phyloP scores from a whole-genome alignment of 2,888 invertebrate species.

The Gryllus longicercus region DNA sequence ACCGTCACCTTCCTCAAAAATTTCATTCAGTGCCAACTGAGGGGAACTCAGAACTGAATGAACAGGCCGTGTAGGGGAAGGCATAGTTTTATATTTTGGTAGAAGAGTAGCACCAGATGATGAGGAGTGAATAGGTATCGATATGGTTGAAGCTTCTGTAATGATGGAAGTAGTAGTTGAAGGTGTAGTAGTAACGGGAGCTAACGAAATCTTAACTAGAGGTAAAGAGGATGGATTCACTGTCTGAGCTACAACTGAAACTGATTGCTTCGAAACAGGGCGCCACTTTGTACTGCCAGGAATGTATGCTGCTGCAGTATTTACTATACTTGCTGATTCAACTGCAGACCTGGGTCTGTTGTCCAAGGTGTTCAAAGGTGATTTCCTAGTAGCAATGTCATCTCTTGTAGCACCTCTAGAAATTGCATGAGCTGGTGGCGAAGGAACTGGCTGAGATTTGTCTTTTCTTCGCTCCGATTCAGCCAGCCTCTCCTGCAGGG shows the following conservation, averaged over 20 bases:
- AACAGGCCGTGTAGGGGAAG: conserved; percentile 52
- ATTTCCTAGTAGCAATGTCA: conserved; percentile 18
- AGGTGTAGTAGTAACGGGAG: conserved; percentile 22
- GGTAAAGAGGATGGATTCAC: background rate
- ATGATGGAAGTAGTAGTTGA: conserved; percentile 44
- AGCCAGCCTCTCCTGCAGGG: conserved; percentile 59
- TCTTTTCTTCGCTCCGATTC: conserved; percentile 57
- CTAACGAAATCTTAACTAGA: conserved; percentile 11
- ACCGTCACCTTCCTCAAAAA: conserved; percentile 58
- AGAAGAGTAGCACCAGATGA: conserved; percentile 43
- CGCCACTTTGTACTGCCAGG: conserved; percentile 32
- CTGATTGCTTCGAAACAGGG: conserved; percentile 21
- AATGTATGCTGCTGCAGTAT: conserved; percentile 28
- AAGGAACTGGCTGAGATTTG: conserved; percentile 30
- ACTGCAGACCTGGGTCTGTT: conserved; percentile 44
- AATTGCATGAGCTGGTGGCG: background rate
- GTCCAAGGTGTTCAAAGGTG: background rate
- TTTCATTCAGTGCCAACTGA: conserved; percentile 58
- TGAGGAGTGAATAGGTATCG: conserved; percentile 50
- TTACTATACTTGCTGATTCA: conserved; percentile 36
- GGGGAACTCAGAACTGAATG: conserved; percentile 50
- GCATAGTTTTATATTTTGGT: conserved; percentile 58
- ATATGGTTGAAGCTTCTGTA: conserved; percentile 55
- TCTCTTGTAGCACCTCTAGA: background rate
- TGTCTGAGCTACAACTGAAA: background rate